Base-by-base conservation (phyloP, 1,140 invertebrate species). In the Drosophila nigromelanica region DNA sequence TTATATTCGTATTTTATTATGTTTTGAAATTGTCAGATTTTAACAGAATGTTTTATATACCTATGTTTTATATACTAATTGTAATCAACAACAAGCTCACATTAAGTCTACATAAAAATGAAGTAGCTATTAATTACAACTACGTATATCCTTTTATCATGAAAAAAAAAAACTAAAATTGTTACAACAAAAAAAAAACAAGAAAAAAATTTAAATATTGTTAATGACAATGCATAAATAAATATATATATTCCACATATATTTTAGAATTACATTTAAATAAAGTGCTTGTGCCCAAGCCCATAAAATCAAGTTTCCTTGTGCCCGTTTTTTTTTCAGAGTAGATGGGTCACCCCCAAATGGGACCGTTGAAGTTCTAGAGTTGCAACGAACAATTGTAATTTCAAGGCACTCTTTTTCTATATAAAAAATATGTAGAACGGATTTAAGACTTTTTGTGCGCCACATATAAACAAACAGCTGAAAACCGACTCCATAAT, bases 11-110 rank as follows among this genome's bases (percentile, higher is more conserved):
- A 51, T 61, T 64, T 51, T 78, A 85, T 87, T 85, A 87, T 58
- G 78, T 87, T 87, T 87, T 78, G 78, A 64, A 77, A 54, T 64
- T 75, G 18, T 55, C 37, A 78, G 74, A 71, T 51, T 75, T 79
- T 70, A 69, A 61, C 33, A 24, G 60, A 45, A 62, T 59, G 66
- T 76, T 79, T 80, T 73, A 71, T 66, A 67, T 58, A 52, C 30
- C 18, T 80, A 63, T 85, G 73, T 80, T 62, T 52, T 68, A 40
- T 69, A 39, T 75, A 58, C 37, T 80, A 81, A 75, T 73, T 67
- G 78, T 86, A 87, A 71, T 74, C 74, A 60, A 47, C 14, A 37
- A 56, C 5, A 37, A 51, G 30, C 37, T 33, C 40, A 12, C 43
- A 14, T 11, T 11, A 12, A 11, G n/a, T 42, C 27, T 27, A 21